phyloP scores from a whole-genome alignment of 2,888 invertebrate genomes.

The Leptura quadrifasciata region DNA sequence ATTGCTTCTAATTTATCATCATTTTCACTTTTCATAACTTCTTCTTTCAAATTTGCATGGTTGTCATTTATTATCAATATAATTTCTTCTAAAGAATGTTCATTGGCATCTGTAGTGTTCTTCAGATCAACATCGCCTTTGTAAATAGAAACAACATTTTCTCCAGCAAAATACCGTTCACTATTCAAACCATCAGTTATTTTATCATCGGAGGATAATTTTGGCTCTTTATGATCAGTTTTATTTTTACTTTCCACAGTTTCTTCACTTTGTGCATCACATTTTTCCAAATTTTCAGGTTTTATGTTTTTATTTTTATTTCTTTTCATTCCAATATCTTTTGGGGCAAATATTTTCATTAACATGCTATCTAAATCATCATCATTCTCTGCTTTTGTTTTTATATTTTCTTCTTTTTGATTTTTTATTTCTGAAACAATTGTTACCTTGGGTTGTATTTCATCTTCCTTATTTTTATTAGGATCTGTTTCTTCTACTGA shows the following conservation, averaged over 20 bases:
- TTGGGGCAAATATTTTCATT: neutral
- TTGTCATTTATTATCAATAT: constrained; percentile 29
- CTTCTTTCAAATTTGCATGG: neutral
- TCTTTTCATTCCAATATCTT: neutral
- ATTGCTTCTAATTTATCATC: neutral
- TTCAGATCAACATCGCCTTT: neutral
- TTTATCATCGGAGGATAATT: neutral
- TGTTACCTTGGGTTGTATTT: neutral
- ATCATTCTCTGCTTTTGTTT: constrained; percentile 11
- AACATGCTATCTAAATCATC: constrained; percentile 3
- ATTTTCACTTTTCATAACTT: neutral
- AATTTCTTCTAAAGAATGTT: constrained; percentile 34
- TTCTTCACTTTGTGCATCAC: constrained; percentile 51
- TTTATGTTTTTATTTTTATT: constrained; percentile 54
- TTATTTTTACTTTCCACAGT: constrained; percentile 14
- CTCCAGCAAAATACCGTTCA: neutral
- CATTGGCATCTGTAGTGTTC: neutral
- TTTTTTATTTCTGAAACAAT: neutral
- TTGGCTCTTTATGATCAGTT: neutral
- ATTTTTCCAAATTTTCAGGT: constrained; percentile 57
- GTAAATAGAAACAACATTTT: neutral
- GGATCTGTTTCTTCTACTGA: neutral
- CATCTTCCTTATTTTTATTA: neutral
- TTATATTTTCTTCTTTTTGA: neutral
- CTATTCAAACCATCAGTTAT: neutral